Conservation (phyloP, 2,888 invertebrate genomes). For the Macrosiphum euphorbiae region DNA sequence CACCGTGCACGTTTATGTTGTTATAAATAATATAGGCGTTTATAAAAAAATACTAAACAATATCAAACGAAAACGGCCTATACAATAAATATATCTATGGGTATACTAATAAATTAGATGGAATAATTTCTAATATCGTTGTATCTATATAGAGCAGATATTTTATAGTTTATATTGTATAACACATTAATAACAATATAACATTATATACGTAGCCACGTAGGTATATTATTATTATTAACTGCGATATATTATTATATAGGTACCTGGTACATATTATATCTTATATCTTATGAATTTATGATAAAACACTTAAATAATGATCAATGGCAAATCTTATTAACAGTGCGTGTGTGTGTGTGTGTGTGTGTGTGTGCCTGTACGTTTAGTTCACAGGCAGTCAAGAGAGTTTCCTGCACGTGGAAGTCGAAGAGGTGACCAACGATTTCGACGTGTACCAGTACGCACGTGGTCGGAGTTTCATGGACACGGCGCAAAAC, state of each 20-base stretch:
- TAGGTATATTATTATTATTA: not conserved
- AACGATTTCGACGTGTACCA: conserved; percentile 66
- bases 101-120: not conserved
- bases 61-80: not conserved
- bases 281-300: not conserved
- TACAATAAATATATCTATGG: not conserved
- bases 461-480: conserved; percentile 55
- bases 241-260: not conserved
- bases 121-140: not conserved
- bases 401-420: conserved; percentile 86
- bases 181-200: not conserved
- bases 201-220: not conserved
- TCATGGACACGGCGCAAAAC: conserved; percentile 61
- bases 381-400: conserved; percentile 82
- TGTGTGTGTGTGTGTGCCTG: conserved; percentile 23
- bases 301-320: not conserved
- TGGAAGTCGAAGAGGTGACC: conserved; percentile 72
- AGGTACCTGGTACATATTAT: not conserved
- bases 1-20: not conserved
- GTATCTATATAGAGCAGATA: not conserved
- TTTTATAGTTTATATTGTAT: not conserved
- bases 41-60: not conserved
- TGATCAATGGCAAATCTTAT: not conserved
- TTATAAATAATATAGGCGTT: not conserved
- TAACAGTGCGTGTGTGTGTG: not conserved